phyloP scores from a whole-genome alignment of 2,888 invertebrate genomes.

The Lasioglossum malachurum region DNA sequence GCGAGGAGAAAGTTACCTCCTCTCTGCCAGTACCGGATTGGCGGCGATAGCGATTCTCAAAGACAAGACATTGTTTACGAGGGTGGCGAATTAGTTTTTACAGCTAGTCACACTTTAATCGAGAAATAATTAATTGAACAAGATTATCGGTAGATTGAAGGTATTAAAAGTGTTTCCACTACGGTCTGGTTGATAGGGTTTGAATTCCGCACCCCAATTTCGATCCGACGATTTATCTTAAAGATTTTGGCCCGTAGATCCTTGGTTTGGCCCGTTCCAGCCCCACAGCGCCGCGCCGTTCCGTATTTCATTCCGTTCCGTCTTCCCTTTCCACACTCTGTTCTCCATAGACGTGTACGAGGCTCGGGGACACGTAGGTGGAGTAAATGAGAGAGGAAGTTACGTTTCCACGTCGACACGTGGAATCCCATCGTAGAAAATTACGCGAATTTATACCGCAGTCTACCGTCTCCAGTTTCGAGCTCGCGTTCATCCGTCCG shows the following conservation, averaged over 20 bases:
- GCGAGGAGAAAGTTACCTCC: too few species aligned
- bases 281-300: neutral
- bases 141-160: neutral
- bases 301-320: conserved; percentile 49
- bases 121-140: neutral
- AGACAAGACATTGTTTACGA: neutral
- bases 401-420: conserved; percentile 59
- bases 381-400: conserved; percentile 46
- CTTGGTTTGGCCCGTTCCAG: conserved; percentile 13
- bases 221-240: conserved; percentile 38
- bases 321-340: conserved; percentile 35
- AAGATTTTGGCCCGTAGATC: conserved; percentile 23
- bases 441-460: conserved; percentile 66
- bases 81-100: neutral
- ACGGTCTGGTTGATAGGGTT: neutral
- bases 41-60: neutral
- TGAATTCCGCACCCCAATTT: conserved; percentile 19
- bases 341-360: conserved; percentile 49
- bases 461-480: conserved; percentile 41
- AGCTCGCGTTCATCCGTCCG: conserved; percentile 55
- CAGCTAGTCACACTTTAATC: neutral
- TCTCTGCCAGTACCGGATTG: too few species aligned
- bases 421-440: conserved; percentile 68
- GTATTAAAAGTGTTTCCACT: neutral
- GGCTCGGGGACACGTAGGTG: conserved; percentile 16